phyloP scores from a whole-genome alignment of 2,888 invertebrate genomes.

The Megalurothrips usitatus region DNA sequence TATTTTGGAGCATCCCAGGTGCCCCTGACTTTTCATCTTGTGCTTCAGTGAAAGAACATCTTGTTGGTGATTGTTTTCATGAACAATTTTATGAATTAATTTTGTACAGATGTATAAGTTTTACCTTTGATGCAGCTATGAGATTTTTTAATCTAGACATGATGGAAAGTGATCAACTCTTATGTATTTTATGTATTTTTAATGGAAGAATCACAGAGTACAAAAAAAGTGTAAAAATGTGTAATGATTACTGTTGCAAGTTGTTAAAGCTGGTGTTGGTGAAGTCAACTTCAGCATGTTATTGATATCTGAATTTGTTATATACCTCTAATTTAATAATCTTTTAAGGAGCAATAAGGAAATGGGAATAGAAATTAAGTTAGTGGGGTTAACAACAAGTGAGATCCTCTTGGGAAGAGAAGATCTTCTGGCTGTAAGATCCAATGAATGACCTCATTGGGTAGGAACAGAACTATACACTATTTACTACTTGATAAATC shows the following conservation, averaged over 20 bases:
- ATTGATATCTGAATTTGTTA: constrained; percentile 7
- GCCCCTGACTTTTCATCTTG: no score
- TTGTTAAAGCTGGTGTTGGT: constrained; percentile 13
- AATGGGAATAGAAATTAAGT: no score
- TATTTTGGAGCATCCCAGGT: no score
- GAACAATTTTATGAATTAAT: background rate
- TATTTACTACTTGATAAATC: no score
- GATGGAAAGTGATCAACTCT: background rate
- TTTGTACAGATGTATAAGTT: constrained; percentile 1
- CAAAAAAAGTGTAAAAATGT: constrained; percentile 18
- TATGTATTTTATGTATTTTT: constrained; percentile 15
- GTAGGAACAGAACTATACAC: no score
- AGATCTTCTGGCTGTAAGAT: no score
- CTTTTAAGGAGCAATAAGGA: background rate
- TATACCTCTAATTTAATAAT: constrained; percentile 2
- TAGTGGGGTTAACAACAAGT: no score
- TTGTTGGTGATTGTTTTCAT: background rate
- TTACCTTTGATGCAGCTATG: background rate
- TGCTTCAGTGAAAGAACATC: no score
- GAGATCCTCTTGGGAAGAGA: no score
- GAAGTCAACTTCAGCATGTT: background rate
- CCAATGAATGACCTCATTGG: no score
- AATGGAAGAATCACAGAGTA: constrained; percentile 6
- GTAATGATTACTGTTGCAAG: background rate
- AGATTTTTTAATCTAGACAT: background rate